Conservation (phyloP, 2,888 invertebrate genomes). For the Liposcelis brunnea region DNA sequence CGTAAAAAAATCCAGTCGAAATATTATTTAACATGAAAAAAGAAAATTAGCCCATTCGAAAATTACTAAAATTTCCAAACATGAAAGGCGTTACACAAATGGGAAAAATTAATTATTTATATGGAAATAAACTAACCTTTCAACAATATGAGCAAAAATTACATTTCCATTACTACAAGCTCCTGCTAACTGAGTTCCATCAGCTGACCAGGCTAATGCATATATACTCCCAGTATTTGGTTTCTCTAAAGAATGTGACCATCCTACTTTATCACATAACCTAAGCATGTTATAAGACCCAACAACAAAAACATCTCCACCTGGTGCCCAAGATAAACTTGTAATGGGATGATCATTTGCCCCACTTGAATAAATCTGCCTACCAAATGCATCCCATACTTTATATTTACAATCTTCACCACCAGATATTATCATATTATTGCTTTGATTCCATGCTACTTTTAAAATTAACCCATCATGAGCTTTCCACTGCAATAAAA, state of each 20-base stretch:
- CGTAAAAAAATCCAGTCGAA: no score
- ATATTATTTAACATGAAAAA: no score
- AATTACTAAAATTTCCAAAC: no score
- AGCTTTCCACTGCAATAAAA: slow-evolving; percentile 69
- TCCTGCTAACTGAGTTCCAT: slow-evolving; percentile 88
- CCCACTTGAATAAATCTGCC: slow-evolving; percentile 68
- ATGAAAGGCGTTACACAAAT: background rate
- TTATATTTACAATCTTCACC: slow-evolving; percentile 66
- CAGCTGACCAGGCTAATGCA: slow-evolving; percentile 80
- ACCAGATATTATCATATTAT: slow-evolving; percentile 39
- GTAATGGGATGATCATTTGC: slow-evolving; percentile 83
- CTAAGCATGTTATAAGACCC: slow-evolving; percentile 86
- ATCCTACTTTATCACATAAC: slow-evolving; percentile 86
- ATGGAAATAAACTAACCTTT: slow-evolving; percentile 36
- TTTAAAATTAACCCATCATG: slow-evolving; percentile 82
- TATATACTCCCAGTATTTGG: slow-evolving; percentile 80
- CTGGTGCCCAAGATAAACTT: slow-evolving; percentile 76
- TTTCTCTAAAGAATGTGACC: slow-evolving; percentile 85
- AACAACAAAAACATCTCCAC: slow-evolving; percentile 78
- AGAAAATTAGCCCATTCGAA: no score
- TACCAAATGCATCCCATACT: slow-evolving; percentile 88
- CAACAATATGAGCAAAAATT: slow-evolving; percentile 78
- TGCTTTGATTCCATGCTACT: slow-evolving; percentile 39
- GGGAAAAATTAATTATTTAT: background rate
- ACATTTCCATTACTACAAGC: slow-evolving; percentile 89